Base-by-base conservation (phyloP, 2,797 vertebrate species). In the Eulemur albifrons region DNA sequence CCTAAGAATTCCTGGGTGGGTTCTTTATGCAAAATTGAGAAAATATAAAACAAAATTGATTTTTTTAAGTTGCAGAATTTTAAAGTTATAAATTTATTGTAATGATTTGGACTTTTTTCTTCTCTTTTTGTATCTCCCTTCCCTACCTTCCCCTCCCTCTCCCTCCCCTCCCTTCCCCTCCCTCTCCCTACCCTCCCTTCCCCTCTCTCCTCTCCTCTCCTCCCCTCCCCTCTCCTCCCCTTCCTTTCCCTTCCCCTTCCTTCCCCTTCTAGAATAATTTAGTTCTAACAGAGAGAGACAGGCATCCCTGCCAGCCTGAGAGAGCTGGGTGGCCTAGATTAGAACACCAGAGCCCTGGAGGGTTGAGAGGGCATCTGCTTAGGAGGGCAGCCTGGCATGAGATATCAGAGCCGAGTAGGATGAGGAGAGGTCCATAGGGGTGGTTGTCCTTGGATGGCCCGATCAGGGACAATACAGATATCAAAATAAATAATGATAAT, bases 61-160 rank as follows among this genome's bases (percentile, higher is more conserved):
- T 76, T 52, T 75, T 94, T 84, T 40, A 67, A 85, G 57, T 70
- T 91, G 45, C 23, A 89, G 65, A 87, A 61, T 80, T 86, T 93
- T 77, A 92, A 45, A 82, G 35, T 20, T 73, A 40, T 27, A 43
- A 12, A 25, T 32, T 57, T 23, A 69, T 50, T 84, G 15, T 21
- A 38, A 81, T 59, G 9, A 90, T 70, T 86, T 82, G 30, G 7
- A 11, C 32, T 83, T 5, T 48, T 50, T 80, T 90, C 18, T 25
- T 27, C 5, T 35, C 17, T 63, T 38, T 13, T 32, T 38, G 17
- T 17, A 32, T 38, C 7, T 43, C 17, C n/a, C 18, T 72, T 25
- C 12, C 2, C 13, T 32, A 9, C 40, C 9, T 8, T 25, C 20
- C 43, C 25, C 11, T 14, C 65, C 27, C 11, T 4, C 73, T 12